Evolutionary conservation across 2,797 vertebrate species (phyloP), one percentile per base, ranked within the genome.

Genomic region (Ctenopoma multispine): DNA sequence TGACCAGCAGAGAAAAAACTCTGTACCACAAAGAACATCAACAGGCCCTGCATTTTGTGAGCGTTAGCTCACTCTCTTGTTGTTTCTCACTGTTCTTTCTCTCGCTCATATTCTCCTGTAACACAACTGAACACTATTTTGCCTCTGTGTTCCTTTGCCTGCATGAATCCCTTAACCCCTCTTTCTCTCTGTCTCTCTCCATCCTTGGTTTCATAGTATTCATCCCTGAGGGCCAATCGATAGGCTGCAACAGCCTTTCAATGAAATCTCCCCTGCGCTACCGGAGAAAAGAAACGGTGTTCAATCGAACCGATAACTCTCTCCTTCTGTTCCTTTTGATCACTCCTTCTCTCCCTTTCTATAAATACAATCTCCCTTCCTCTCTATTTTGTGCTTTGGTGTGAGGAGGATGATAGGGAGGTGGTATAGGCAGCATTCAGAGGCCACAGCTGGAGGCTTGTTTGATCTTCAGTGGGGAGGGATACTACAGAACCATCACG

Each of bases 241-340:
- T 93, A 91, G 81, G 83, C 89, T 80, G 85, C 90, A 90, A 87
- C 85, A 85, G 85, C 81, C 79, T 90, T 92, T 91, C 91, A 91
- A 89, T 92, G 89, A 91, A 90, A 92, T 88, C 81, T 81, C 79
- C 83, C 79, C 81, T 53, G 77, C 80, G 81, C 83, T 85, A 84
- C 86, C 79, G 76, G 75, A 88, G 84, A 88, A 87, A 89, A 89
- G 78, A 87, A 91, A 81, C 74, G 64, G 29, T 44, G 85, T 87
- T 90, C 82, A 92, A 90, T 93, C 72, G 82, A 86, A 85, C 82
- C 82, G 82, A 90, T 92, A 88, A 88, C 90, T 88, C 83, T 91
- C 73, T 89, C 68, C 67, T 72, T 86, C 70, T 67, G 84, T 85
- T 87, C 69, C 80, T 89, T 91, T 89, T 89, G 87, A 91, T 90